phyloP scores from a whole-genome alignment of 2,797 vertebrate species.

The Danio tinwini region DNA sequence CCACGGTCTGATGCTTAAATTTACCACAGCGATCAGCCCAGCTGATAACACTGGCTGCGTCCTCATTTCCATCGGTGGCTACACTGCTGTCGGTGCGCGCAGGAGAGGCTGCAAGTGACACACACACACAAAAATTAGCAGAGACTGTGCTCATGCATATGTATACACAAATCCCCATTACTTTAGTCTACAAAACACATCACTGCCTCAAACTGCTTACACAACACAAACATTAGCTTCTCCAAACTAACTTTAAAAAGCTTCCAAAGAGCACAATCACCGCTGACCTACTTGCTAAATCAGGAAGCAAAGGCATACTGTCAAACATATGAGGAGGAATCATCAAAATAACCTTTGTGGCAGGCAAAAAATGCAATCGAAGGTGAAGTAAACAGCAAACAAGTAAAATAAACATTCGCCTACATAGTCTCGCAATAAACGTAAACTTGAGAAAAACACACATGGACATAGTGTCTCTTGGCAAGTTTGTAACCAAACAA shows the following conservation, averaged over 20 bases:
- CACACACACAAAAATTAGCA: slow-evolving; percentile 36
- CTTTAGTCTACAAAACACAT: not conserved
- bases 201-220: slow-evolving; percentile 3
- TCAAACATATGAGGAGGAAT: slow-evolving; percentile 2
- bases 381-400: not conserved
- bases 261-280: not conserved
- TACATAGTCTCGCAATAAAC: not conserved
- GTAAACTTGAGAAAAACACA: too few species aligned
- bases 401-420: not conserved
- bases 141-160: not conserved
- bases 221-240: slow-evolving; percentile 23
- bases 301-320: not conserved
- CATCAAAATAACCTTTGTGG: not conserved
- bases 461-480: not conserved
- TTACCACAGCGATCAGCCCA: slow-evolving; percentile 68
- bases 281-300: slow-evolving; percentile 17
- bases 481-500: not conserved
- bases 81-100: slow-evolving; percentile 61
- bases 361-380: slow-evolving; percentile 5
- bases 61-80: slow-evolving; percentile 59
- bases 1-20: slow-evolving; percentile 55
- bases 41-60: slow-evolving; percentile 65
- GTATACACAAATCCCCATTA: not conserved
- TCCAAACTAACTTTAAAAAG: not conserved
- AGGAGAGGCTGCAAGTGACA: slow-evolving; percentile 61